Percentiles rank a stretch among this genome's conserved stretches.
Evolutionary conservation across 2,797 vertebrate species (phyloP).

Genomic region (Bradypodion pumilum): DNA sequence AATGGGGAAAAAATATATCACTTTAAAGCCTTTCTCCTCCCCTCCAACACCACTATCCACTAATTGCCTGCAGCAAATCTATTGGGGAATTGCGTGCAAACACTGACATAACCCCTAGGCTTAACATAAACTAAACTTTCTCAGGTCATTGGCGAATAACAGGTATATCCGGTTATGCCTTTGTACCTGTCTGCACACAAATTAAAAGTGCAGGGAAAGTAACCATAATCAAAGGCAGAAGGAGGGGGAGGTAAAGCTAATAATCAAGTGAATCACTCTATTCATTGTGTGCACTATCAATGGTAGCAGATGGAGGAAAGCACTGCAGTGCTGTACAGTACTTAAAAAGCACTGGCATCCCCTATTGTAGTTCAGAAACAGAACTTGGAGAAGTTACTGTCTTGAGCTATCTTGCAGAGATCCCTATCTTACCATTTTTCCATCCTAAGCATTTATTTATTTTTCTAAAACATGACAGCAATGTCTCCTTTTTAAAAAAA

Average conservation of each 20-base stretch:
- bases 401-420: not conserved
- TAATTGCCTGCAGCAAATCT: slow-evolving; percentile 71
- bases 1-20: slow-evolving; percentile 72
- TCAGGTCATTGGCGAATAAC: slow-evolving; percentile 83
- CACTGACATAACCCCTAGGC: slow-evolving; percentile 78
- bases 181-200: slow-evolving; percentile 78
- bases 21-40: slow-evolving; percentile 70
- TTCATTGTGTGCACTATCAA: not conserved
- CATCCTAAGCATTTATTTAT: too few relatives aligned
- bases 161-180: slow-evolving; percentile 84
- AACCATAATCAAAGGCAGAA: slow-evolving; percentile 74
- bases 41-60: slow-evolving; percentile 69
- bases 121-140: slow-evolving; percentile 79
- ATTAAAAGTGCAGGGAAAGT: slow-evolving; percentile 75
- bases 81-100: slow-evolving; percentile 81
- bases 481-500: too few relatives aligned
- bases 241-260: slow-evolving; percentile 67
- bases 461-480: too few relatives aligned
- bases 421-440: not conserved
- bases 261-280: slow-evolving; percentile 40
- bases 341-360: too few relatives aligned
- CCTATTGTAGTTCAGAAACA: not conserved
- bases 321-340: not conserved
- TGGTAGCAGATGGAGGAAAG: not conserved
- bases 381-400: not conserved